Conservation (phyloP, 2,888 invertebrate species). For the Tuta absoluta region DNA sequence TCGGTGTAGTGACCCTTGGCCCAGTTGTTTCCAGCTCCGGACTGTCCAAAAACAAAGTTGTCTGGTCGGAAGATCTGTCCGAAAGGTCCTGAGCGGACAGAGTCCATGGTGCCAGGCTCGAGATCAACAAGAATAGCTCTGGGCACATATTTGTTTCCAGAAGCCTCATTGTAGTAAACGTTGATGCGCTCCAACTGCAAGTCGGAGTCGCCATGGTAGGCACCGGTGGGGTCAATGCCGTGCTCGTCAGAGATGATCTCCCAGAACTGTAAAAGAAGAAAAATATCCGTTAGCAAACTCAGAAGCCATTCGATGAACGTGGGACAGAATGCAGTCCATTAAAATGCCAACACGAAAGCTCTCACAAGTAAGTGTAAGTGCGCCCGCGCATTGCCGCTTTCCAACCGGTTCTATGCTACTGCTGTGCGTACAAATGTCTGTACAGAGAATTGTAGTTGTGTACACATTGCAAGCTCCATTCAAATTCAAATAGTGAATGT, state of each 20-base stretch:
- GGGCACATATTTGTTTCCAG: slow-evolving; percentile 78
- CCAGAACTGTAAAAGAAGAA: slow-evolving; percentile 86
- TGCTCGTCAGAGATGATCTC: slow-evolving; percentile 98
- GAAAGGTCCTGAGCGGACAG: slow-evolving; percentile 85
- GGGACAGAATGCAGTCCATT: slow-evolving; percentile 55
- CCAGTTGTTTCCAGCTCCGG: slow-evolving; percentile 83
- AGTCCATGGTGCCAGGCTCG: slow-evolving; percentile 83
- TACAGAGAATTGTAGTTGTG: slow-evolving; percentile 40
- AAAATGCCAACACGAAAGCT: slow-evolving; percentile 64
- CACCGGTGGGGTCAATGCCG: slow-evolving; percentile 95
- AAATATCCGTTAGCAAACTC: slow-evolving; percentile 84
- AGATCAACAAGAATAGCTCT: slow-evolving; percentile 72
- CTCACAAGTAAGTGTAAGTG: slow-evolving; percentile 49
- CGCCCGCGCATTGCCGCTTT: slow-evolving; percentile 55
- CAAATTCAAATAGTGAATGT: slow-evolving; percentile 37
- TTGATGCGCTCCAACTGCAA: slow-evolving; percentile 96
- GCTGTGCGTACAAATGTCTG: slow-evolving; percentile 40
- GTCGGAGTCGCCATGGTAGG: slow-evolving; percentile 94
- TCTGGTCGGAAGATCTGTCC: slow-evolving; percentile 89
- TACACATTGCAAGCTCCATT: slow-evolving; percentile 43
- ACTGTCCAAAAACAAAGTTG: slow-evolving; percentile 86
- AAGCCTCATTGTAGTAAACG: slow-evolving; percentile 98
- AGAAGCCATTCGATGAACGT: slow-evolving; percentile 38
- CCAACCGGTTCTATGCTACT: slow-evolving; percentile 61
- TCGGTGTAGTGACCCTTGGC: slow-evolving; percentile 87